Evolutionary conservation across 2,888 invertebrate genomes (phyloP), one percentile per base, ranked within the genome.

Genomic region (Mongoloraphidia duomilia): DNA sequence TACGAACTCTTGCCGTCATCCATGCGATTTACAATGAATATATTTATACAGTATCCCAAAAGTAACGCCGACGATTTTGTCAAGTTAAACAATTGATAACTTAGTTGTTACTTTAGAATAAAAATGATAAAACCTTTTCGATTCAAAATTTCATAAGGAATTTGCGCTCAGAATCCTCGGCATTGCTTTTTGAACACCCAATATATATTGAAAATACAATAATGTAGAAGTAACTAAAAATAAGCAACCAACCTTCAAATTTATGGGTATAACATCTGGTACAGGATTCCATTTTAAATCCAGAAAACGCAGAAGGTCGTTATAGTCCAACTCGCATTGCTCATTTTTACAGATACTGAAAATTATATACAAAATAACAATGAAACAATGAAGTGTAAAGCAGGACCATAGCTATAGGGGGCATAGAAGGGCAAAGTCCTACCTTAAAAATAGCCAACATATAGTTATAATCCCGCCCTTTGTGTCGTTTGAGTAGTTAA

Each of bases 221-320:
- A 36, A 11, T 41, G 14, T 26, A 14, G 10, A 9, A 33, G 10
- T 12, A 14, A 12, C 17, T 47, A 9, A 44, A 38, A 13, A 41
- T 44, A 14, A 11, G 37, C 13, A 12, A 48, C 52, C 59, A 62
- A 73, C 74, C 65, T 73, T 73, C 41, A 72, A 59, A 56, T 73
- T 74, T 9, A 72, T 64, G 9, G 76, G 77, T 50, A 62, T 58
- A 5, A 69, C 65, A 39, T 73, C 73, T 26, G 69, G 57, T 49
- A 70, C 61, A 2, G 74, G 74, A 57, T 72, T 69, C 10, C 75
- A 72, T 59, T 74, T 75, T 58, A 82, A 77, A 63, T 89, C 80
- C 50, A 90, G 64, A 61, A 88, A 88, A 39, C 70, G 63, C 57
- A 89, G 62, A 49, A 90, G 67, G 60, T 88, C 84, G 2, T 77